Percentiles rank a stretch among this genome's conserved stretches.
phyloP scores from a whole-genome alignment of 1,140 invertebrate species.

The Zophobas morio region DNA sequence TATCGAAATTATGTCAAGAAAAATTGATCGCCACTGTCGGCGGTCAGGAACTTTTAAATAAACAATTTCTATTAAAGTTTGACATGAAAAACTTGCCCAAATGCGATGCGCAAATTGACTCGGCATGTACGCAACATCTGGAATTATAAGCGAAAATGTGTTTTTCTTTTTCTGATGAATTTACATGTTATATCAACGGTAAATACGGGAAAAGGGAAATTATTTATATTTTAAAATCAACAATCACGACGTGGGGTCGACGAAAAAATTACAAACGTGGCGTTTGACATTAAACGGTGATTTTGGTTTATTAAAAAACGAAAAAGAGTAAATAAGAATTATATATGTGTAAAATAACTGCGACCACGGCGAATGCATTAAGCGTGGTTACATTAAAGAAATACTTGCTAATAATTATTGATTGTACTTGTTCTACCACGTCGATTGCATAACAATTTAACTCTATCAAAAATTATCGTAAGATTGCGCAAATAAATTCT shows the following conservation, averaged over 20 bases:
- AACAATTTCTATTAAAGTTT: not conserved
- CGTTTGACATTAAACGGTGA: not conserved
- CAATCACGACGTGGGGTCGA: not conserved
- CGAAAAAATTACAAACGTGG: not conserved
- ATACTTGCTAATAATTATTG: no score
- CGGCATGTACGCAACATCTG: no score
- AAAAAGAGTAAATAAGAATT: not conserved
- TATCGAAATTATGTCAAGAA: not conserved
- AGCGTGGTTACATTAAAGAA: no score
- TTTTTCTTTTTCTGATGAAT: not conserved
- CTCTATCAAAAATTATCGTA: no score
- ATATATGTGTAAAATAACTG: no score
- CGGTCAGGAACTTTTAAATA: not conserved
- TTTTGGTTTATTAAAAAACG: no score
- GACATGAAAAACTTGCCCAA: not conserved
- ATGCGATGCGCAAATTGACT: not conserved
- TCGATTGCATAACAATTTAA: no score
- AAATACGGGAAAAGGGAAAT: not conserved
- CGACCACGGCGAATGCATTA: no score
- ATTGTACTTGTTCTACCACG: no score
- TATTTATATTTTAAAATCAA: conserved; percentile 4
- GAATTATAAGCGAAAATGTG: no score
- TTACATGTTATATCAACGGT: not conserved
- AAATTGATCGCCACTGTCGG: not conserved
- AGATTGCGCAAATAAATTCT: no score